Conservation (phyloP, 1,140 invertebrate species). For the Calosoma granatense region DNA sequence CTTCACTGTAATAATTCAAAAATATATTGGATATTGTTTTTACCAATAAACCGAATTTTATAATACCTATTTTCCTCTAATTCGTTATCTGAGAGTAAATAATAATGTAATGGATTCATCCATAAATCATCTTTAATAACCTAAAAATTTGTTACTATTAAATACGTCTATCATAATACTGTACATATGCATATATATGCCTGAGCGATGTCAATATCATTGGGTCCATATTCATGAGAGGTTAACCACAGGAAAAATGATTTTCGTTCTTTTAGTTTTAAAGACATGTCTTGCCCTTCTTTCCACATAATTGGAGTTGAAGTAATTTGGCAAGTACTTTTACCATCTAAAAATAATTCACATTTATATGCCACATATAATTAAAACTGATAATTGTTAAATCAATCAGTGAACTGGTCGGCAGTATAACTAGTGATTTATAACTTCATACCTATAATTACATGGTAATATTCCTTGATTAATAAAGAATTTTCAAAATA, state of each 20-base stretch:
- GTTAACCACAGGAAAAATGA: background rate
- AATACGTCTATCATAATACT: background rate
- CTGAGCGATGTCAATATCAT: background rate
- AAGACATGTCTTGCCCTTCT: background rate
- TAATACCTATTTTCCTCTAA: background rate
- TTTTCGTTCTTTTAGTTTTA: constrained; percentile 1
- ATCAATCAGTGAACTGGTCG: no score
- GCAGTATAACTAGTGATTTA: no score
- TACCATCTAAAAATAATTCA: background rate
- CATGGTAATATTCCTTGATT: background rate
- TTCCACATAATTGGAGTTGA: background rate
- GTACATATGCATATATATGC: background rate
- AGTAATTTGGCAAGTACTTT: background rate
- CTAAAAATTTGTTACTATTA: background rate
- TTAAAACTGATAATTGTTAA: no score
- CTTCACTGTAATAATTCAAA: background rate
- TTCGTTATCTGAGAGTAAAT: background rate
- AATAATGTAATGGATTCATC: background rate
- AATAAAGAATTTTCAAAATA: background rate
- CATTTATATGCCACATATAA: background rate
- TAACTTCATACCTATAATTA: background rate
- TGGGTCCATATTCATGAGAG: background rate
- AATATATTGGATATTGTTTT: background rate
- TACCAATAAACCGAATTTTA: background rate
- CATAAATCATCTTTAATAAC: background rate